Base-by-base conservation (phyloP, 1,140 invertebrate species). In the Maniola jurtina region DNA sequence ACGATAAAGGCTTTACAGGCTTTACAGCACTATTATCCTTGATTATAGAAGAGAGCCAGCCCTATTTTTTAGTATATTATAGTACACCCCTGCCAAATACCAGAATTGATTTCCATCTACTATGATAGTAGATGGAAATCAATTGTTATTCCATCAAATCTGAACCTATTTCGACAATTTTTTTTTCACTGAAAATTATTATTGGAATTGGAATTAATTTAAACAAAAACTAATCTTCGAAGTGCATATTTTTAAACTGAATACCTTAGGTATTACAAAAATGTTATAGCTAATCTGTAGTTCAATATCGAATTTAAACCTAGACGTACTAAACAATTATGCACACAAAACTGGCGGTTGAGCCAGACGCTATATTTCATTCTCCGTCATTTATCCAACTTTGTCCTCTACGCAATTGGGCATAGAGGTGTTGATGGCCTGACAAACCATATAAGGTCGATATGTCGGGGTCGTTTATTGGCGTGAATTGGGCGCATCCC, bases 401-500 rank as follows among this genome's bases (percentile, higher is more conserved):
- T 71, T 84, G 66, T 61, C 62, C 77, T 79, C 79, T 84, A 56
- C 14, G 14, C 11, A 15, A 5, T 34, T 48, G 14, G 38, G 40
- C 13, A 67, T 67, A 61, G 45, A 67, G 60, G 59, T 62, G 40
- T 62, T 57, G 75, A 81, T 86, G 66, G 83, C 59, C 47, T 75
- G 79, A 68, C 60, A 57, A 57, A 64, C 38, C 67, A 61, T 71
- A 68, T 80, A 76, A 76, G 68, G 80, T 76, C 77, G 80, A 83
- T 83, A 78, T 76, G 75, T 84, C 75, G 69, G 77, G 82, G 77
- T 76, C 78, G 82, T 85, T 87, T 85, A 89, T 89, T 89, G 83
- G 81, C 79, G 76, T 82, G 81, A 89, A 89, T 89, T 88, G 83
- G 84, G 85, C 79, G 84, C 85, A 86, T 89, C 86, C 86, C 86